Conservation (phyloP, 1,140 invertebrate species). For the Micrasema longulum region DNA sequence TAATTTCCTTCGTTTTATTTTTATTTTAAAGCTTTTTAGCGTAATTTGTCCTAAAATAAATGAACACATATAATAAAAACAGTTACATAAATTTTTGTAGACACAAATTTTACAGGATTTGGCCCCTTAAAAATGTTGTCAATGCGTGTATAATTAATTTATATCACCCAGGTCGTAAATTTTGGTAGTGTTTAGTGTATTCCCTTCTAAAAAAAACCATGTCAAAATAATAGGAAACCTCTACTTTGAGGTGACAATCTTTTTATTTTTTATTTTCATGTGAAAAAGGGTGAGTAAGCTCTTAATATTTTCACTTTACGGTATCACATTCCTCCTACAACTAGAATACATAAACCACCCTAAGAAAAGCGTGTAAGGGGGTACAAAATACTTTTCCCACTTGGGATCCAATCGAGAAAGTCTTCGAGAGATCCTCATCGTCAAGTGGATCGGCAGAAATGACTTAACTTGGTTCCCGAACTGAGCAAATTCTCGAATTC, state of each 20-base stretch:
- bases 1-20: too few species aligned
- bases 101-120: neutral
- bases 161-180: too few species aligned
- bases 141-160: neutral
- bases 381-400: neutral
- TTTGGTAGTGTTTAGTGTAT: too few species aligned
- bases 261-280: too few species aligned
- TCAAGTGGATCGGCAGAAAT: slow-evolving; percentile 5
- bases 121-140: neutral
- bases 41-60: neutral
- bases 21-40: neutral
- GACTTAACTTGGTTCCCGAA: neutral
- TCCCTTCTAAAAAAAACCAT: too few species aligned
- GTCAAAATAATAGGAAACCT: too few species aligned
- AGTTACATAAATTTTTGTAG: neutral
- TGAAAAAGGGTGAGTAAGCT: neutral
- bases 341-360: neutral
- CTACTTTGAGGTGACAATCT: too few species aligned
- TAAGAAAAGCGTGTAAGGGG: neutral
- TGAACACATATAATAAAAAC: neutral
- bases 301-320: neutral
- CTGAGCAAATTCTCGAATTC: neutral
- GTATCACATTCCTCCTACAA: neutral
- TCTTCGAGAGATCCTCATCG: slow-evolving; percentile 1
- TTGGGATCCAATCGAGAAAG: slow-evolving; percentile 12